Base-by-base conservation (phyloP, 1,140 invertebrate species). In the Steinernema khuongi region DNA sequence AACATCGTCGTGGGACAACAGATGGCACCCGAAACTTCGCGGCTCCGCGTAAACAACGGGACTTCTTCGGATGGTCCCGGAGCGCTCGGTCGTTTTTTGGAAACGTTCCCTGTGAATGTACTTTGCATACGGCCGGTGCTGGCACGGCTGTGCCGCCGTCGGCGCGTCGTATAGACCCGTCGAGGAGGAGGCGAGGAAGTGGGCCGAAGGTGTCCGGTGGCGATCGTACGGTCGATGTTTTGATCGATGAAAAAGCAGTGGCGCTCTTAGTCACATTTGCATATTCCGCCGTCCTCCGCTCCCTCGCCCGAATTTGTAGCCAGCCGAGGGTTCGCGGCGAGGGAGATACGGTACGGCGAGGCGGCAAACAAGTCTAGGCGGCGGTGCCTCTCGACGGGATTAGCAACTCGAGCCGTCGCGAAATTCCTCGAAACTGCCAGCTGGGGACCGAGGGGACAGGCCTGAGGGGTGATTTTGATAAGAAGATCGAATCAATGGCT, bases 181-280 rank as follows among this genome's bases (percentile, higher is more conserved):
- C n/a, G n/a, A 60, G 50, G 50, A 41, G 36, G 36, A 7, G 36
- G n/a, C n/a, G 7, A n/a, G 36, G n/a, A 41, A 41, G n/a, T 41
- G 7, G 36, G 19, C 50, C 50, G 26, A 60, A 60, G 50, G 50
- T 60, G 50, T 60, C 50, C 19, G 2, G 50, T 22, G 50, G 14
- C 19, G 50, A 26, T 60, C 50, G 50, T 60, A 60, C 22, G 50
- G 50, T 60, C 50, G 50, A 60, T 60, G 50, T 60, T 60, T 60
- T 60, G 50, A 60, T 60, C 50, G 50, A 60, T 60, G 19, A 60
- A 60, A 60, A 7, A 22, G 2, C 50, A 22, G 14, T 26, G 7
- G n/a, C 11, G 50, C 50, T 14, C 50, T 60, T 7, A 60, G 7
- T 60, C 50, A n/a, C n/a, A 60, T 60, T 60, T 60, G 50, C 14